These are phyloP conservation scores for Serilophus lunatus DNA, from an alignment of 2,113 vertebrate species.

Conservation along the genomic window DNA sequence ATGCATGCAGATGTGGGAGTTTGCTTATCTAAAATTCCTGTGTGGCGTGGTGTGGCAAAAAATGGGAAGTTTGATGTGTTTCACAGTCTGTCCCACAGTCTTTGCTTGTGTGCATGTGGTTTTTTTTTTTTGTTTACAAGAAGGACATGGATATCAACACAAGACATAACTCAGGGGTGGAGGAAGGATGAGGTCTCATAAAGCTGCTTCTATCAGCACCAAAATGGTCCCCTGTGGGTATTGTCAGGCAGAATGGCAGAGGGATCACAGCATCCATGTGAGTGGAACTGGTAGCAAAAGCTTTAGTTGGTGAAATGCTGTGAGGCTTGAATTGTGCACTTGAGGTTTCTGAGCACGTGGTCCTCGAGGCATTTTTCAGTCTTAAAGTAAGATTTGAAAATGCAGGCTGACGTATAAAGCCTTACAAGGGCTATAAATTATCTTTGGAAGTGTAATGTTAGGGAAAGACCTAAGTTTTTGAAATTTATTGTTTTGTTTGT, in stretches of 20 bases:
- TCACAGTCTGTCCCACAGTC: not conserved
- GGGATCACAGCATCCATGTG: not conserved
- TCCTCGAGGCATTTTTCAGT: not conserved
- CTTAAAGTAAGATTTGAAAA: not conserved
- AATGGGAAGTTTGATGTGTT: not conserved
- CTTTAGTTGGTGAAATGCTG: not conserved
- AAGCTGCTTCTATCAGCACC: not conserved
- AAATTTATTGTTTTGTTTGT: not conserved
- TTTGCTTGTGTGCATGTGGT: fast-evolving
- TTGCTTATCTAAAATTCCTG: not conserved
- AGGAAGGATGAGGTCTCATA: not conserved
- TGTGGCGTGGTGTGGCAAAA: not conserved
- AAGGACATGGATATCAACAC: not conserved
- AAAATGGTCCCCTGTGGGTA: not conserved
- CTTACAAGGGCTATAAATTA: not conserved
- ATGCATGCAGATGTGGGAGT: not conserved
- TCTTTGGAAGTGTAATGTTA: not conserved
- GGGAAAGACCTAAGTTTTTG: not conserved
- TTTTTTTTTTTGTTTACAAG: not conserved
- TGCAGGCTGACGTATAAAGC: not conserved
- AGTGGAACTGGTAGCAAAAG: not conserved
- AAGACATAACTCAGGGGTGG: not conserved
- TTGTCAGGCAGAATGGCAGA: not conserved
- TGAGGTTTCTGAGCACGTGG: fast-evolving
- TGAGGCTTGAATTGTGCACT: not conserved